These are phyloP conservation scores for Ctenochaetus hawaiiensis DNA, from an alignment of 2,797 vertebrate species.

Conservation along the genomic window DNA sequence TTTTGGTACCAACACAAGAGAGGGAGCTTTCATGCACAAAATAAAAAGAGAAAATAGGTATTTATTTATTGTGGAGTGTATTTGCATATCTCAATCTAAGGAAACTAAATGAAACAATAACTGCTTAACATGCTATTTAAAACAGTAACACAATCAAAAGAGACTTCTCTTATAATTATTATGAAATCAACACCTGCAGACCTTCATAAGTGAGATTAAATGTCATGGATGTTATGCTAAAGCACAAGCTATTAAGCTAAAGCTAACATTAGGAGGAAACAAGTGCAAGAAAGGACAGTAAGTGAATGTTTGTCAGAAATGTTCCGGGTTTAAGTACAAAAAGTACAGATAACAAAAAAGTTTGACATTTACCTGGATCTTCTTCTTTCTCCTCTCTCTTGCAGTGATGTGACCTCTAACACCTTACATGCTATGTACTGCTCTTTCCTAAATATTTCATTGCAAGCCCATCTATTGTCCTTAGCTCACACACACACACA, in stretches of 20 bases:
- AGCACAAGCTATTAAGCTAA: neutral
- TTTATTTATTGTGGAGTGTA: neutral
- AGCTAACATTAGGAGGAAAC: neutral
- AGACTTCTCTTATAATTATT: too few species aligned
- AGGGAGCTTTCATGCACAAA: neutral
- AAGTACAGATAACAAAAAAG: constrained; percentile 7
- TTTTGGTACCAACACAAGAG: neutral
- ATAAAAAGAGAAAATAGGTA: neutral
- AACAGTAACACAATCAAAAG: too few species aligned
- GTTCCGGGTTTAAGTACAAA: neutral
- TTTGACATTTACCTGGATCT: constrained; percentile 22
- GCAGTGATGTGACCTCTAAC: constrained; percentile 46
- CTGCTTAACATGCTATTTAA: neutral
- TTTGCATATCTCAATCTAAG: neutral
- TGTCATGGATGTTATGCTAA: neutral
- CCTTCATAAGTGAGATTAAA: neutral
- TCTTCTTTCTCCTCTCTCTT: constrained; percentile 32
- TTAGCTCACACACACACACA: constrained; percentile 56
- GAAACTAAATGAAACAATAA: neutral
- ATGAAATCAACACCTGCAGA: too few species aligned
- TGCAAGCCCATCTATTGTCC: constrained; percentile 51
- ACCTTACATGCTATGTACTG: constrained; percentile 50
- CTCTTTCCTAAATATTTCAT: constrained; percentile 72
- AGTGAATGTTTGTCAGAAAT: neutral
- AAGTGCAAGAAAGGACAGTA: neutral